phyloP scores from a whole-genome alignment of 2,888 invertebrate species.

The Cryptophagus acutangulus region DNA sequence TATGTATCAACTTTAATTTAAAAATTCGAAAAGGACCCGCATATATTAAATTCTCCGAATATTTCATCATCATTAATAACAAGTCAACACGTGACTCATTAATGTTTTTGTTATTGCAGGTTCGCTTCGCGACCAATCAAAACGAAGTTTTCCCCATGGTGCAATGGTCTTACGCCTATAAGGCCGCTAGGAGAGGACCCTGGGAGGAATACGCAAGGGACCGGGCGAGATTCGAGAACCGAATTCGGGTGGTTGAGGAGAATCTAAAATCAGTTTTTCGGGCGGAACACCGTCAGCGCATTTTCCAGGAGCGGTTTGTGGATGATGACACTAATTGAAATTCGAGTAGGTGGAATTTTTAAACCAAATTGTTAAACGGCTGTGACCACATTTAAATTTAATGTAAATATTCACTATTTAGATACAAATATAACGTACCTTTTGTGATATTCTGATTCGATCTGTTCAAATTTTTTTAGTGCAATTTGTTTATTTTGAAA shows the following conservation, averaged over 20 bases:
- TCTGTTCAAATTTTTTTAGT: no score
- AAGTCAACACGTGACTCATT: no score
- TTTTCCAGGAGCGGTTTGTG: slow-evolving; percentile 48
- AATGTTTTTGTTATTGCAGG: no score
- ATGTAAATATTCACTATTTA: no score
- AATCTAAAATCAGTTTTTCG: slow-evolving; percentile 47
- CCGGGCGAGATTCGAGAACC: slow-evolving; percentile 48
- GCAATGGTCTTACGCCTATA: slow-evolving; percentile 54
- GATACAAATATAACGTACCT: no score
- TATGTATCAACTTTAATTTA: no score
- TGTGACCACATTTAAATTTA: slow-evolving; percentile 5
- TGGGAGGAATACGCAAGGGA: slow-evolving; percentile 56
- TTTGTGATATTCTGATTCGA: no score
- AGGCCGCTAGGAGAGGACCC: slow-evolving; percentile 52
- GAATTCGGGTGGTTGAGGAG: slow-evolving; percentile 43
- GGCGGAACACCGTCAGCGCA: slow-evolving; percentile 45
- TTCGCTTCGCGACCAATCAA: slow-evolving; percentile 49
- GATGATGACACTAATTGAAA: background rate
- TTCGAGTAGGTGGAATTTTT: slow-evolving; percentile 2
- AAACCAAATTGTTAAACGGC: background rate
- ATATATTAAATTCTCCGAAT: no score
- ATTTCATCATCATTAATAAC: no score
- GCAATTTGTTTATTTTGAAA: no score
- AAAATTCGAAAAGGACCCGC: no score
- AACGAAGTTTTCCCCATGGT: slow-evolving; percentile 50